These are phyloP conservation scores for Alfaro cultratus DNA, from an alignment of 2,797 vertebrate genomes.

Conservation along the genomic window DNA sequence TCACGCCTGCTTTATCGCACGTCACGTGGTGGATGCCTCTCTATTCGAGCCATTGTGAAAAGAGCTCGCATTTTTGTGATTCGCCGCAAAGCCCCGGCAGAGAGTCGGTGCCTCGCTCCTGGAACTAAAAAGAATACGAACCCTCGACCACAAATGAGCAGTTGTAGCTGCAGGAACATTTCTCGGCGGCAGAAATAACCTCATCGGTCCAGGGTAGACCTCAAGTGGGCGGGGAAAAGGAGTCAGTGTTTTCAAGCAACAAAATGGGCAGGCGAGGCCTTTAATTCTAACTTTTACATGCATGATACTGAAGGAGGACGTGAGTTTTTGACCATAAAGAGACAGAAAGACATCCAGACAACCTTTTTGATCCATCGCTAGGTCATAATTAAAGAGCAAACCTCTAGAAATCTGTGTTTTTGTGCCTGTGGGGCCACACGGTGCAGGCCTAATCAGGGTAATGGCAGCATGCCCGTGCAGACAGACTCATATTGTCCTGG, in stretches of 20 bases:
- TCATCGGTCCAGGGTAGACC: slow-evolving; percentile 62
- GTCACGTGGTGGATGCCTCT: slow-evolving; percentile 63
- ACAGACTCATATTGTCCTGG: slow-evolving; percentile 58
- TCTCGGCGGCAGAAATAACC: slow-evolving; percentile 60
- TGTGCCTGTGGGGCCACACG: background rate
- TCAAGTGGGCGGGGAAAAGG: slow-evolving; percentile 58
- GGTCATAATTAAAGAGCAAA: background rate
- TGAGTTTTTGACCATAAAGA: slow-evolving; percentile 7
- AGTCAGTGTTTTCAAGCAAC: slow-evolving; percentile 32
- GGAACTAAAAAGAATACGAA: slow-evolving; percentile 58
- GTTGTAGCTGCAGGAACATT: slow-evolving; percentile 62
- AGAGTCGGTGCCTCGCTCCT: slow-evolving; percentile 42
- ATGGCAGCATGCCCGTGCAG: slow-evolving; percentile 48
- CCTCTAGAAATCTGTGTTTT: background rate
- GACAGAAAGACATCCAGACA: slow-evolving; percentile 7
- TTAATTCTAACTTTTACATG: slow-evolving; percentile 23
- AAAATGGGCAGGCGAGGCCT: slow-evolving; percentile 23
- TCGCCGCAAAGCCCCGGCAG: slow-evolving; percentile 41
- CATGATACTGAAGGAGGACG: slow-evolving; percentile 5
- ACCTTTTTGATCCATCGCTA: background rate
- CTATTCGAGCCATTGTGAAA: slow-evolving; percentile 39
- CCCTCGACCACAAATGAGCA: slow-evolving; percentile 65
- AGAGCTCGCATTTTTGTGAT: slow-evolving; percentile 47
- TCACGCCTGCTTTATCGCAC: slow-evolving; percentile 68
- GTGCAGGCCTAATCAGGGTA: slow-evolving; percentile 67